Percentiles rank a stretch among this genome's conserved stretches.
phyloP scores from a whole-genome alignment of 2,888 invertebrate genomes.

The Dendrolimus houi region DNA sequence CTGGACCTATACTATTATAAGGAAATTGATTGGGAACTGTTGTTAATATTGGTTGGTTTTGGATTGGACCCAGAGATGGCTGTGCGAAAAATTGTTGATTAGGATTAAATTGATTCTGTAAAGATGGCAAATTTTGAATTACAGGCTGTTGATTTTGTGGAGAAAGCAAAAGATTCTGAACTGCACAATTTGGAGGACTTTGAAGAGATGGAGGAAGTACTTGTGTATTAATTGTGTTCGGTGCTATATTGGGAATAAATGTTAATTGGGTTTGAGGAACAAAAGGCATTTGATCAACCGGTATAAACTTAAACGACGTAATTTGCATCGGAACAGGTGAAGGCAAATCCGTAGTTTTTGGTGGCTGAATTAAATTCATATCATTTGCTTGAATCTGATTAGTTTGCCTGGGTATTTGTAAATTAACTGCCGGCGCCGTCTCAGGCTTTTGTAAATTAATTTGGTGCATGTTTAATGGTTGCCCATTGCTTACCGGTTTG shows the following conservation, averaged over 20 bases:
- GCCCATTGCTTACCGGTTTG: slow-evolving; percentile 18
- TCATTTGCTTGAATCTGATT: neutral
- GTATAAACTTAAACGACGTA: slow-evolving; percentile 6
- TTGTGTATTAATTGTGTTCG: slow-evolving; percentile 10
- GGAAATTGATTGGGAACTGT: slow-evolving; percentile 8
- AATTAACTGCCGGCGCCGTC: slow-evolving; percentile 6
- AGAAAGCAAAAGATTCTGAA: slow-evolving; percentile 4
- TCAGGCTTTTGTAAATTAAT: slow-evolving; percentile 8
- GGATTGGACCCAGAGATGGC: neutral
- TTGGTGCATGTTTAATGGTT: slow-evolving; percentile 22
- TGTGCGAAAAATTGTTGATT: neutral
- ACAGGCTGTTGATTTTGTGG: slow-evolving; percentile 13
- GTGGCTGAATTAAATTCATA: slow-evolving; percentile 3
- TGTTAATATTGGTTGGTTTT: neutral
- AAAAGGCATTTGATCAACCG: slow-evolving; percentile 3
- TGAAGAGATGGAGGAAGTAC: slow-evolving; percentile 1
- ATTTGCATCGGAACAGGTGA: slow-evolving; percentile 6
- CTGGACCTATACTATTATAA: slow-evolving; percentile 3
- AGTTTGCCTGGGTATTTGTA: slow-evolving; percentile 1
- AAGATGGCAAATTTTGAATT: slow-evolving; percentile 9
- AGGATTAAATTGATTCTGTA: neutral
- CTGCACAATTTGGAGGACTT: slow-evolving; percentile 6
- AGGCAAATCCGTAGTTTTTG: slow-evolving; percentile 4
- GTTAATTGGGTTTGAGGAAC: slow-evolving; percentile 2
- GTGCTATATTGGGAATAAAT: neutral